phyloP scores from a whole-genome alignment of 2,888 invertebrate genomes.

The Drosophila pseudotalamancana region DNA sequence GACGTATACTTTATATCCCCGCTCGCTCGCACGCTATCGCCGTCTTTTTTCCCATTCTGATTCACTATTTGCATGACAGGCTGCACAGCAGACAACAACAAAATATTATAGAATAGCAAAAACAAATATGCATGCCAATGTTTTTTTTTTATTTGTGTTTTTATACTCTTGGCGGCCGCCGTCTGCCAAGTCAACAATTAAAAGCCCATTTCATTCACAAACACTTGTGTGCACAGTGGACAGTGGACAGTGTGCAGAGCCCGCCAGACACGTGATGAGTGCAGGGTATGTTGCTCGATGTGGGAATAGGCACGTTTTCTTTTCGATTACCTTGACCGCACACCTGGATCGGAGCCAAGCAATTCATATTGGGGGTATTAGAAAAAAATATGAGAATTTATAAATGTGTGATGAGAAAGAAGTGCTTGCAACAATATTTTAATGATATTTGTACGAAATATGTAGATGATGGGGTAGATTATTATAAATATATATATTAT shows the following conservation, averaged over 20 bases:
- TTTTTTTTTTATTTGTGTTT: conserved; percentile 24
- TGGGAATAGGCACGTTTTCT: conserved; percentile 8
- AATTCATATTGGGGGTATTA: too few species aligned
- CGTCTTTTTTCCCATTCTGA: conserved; percentile 18
- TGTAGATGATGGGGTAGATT: too few species aligned
- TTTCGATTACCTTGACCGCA: conserved; percentile 37
- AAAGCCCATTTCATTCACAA: conserved; percentile 72
- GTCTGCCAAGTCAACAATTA: conserved; percentile 63
- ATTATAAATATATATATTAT: too few species aligned
- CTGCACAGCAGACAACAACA: conserved; percentile 42
- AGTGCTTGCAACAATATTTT: too few species aligned
- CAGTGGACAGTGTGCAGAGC: conserved; percentile 24
- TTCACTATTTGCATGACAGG: conserved; percentile 38
- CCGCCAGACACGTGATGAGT: conserved; percentile 43
- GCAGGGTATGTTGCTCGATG: conserved; percentile 1
- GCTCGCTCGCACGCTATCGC: background rate
- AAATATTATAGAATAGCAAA: conserved; percentile 26
- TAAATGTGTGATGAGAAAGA: too few species aligned
- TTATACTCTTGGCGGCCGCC: conserved; percentile 33
- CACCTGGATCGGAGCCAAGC: conserved; percentile 41
- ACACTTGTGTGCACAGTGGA: conserved; percentile 32
- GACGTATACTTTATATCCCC: conserved; percentile 39
- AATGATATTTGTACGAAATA: too few species aligned
- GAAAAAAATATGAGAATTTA: too few species aligned
- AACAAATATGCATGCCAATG: conserved; percentile 60